Base-by-base conservation (phyloP, 2,888 invertebrate genomes). In the Drosophila picticornis region DNA sequence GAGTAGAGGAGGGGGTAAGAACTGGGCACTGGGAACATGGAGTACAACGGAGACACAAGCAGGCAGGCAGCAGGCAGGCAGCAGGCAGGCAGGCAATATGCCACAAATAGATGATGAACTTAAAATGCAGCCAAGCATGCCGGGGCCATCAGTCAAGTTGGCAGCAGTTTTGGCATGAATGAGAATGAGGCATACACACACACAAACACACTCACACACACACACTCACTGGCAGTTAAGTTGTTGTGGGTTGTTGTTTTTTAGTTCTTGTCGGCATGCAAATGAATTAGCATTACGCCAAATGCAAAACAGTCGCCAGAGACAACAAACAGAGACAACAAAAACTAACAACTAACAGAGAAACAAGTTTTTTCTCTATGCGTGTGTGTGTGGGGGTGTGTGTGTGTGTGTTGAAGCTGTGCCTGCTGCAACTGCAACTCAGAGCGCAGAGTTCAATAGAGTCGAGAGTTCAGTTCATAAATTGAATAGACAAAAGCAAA, bases 51-150 rank as follows among this genome's bases (percentile, higher is more conserved):
- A 19, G 27, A 27, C 19, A 51, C 29, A 25, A 4, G 9, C 40
- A 19, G 38, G 29, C 10, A 7, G 52, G 13, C 51, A 27, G 7
- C 74, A 58, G 32, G 25, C 57, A 64, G 68, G 81, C 84, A 84
- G n/a, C n/a, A n/a, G n/a, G 65, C 73, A 57, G 31, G 22, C 56
- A 64, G 68, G 81, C 84, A 84, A 84, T 83, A 83, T 83, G 83
- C 85, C 85, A 77, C 83, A 85, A 83, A 84, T 85, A 71, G 72
- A 77, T 91, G 90, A 91, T 91, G 90, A 91, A 91, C 91, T 90
- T 91, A 91, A 91, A 90, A 91, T 91, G 89, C 89, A 90, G 77
- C 88, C 82, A 87, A 89, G 90, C 90, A 90, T 90, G 81, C 88
- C 80, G 77, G 83, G 84, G 81, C 88, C 86, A 86, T 83, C 85